Evolutionary conservation across 1,140 invertebrate species (phyloP), one percentile per base, ranked within the genome.

Genomic region (Drosophila insularis): DNA sequence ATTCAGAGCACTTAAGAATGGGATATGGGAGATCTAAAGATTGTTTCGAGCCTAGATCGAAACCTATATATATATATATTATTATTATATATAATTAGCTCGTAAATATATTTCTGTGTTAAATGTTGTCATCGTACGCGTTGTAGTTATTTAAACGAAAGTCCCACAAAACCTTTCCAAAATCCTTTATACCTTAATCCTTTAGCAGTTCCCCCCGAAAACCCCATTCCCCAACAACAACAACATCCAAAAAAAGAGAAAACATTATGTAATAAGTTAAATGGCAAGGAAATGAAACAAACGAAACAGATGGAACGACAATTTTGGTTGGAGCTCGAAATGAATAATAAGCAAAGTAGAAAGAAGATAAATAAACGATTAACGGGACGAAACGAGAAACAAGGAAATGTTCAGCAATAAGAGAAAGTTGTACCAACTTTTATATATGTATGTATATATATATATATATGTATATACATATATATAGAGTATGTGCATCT

Each of bases 21-120:
- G 14, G 27, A 3, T 14, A 21, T 8, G 14, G n/a, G 4, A n/a
- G 54, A 56, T 17, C 55, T 58, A 17, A 14, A 58, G 55, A 32
- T 58, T 32, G 32, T 35, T 58, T 76, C 62, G 74, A 61, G 62
- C 31, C 54, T 65, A 74, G 19, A 39, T 61, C 21, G 50, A 68
- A 54, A 75, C 40, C 61, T 63, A 74, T 14, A 74, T 50, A 69
- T 37, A 65, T 46, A 70, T 43, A 77, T 64, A 82, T 55, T 46
- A 63, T 54, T 56, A 73, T 71, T 63, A 80, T 67, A 80, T 21
- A 80, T 68, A 80, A 74, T 77, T 82, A 90, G 82, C 69, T 86
- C 82, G 79, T 90, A 90, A 90, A 86, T 86, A 87, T 84, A 89
- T 90, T 84, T 90, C 87, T 90, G 89, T 90, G 87, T 90, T 90